Evolutionary conservation across 2,797 vertebrate genomes (phyloP), one percentile per base, ranked within the genome.

Genomic region (Diglossa cyanea): DNA sequence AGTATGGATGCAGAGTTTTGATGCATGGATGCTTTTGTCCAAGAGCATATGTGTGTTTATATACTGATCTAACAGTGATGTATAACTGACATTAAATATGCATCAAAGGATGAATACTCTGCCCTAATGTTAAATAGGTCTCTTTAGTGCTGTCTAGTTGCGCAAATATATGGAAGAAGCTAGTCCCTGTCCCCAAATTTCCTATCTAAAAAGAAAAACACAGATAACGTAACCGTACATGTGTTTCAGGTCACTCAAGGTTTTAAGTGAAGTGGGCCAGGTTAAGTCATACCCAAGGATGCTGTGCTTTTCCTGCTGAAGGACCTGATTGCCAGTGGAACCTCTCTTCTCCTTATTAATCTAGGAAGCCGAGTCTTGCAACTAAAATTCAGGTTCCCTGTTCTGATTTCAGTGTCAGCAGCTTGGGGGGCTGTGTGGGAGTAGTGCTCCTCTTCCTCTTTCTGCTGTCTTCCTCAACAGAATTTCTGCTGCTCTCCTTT

Each of bases 1-100:
- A 94, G 83, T 81, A 86, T 72, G 75, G 85, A 90, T 90, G 75
- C 91, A 75, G 84, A 72, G 62, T 91, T 96, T 93, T 92, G 94
- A 96, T 92, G 94, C 95, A 88, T 86, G 91, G 83, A 70, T 96
- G 96, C 82, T 94, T 95, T 93, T 95, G 89, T 94, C 87, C 79
- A 79, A 78, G 66, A 95, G 39, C 94, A 96, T 94, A 94, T 96
- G 95, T 75, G 81, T 93, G 89, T 93, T 91, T 94, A 87, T 91
- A 80, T 37, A 82, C 66, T 63, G 54, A 91, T 85, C 68, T 94
- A 96, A 95, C 70, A 62, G 3, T 91, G 94, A 95, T 90, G 9
- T 82, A 88, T 84, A 79, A 65, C 86, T 68, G 85, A 72, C 5
- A 72, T 90, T 88, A 93, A 95, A 93, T 81, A 94, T 40, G 33